Evolutionary conservation across 1,140 invertebrate species (phyloP).

Genomic region (Nasonia longicornis): DNA sequence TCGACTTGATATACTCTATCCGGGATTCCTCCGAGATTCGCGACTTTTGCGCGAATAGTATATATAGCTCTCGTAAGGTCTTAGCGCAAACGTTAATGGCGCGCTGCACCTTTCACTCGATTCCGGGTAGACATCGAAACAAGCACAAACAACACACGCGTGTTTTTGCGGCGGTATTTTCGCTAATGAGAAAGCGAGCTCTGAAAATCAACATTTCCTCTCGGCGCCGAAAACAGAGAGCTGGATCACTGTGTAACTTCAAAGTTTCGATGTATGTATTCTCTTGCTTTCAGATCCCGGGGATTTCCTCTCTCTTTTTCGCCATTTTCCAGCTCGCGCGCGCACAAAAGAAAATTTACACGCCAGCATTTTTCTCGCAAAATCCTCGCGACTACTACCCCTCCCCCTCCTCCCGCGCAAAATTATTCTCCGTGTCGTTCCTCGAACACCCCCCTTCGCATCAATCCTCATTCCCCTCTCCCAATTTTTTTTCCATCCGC

Average conservation of each 20-base stretch:
- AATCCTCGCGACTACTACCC: constrained; percentile 16
- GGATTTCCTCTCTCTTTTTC: neutral
- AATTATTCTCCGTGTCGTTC: constrained; percentile 53
- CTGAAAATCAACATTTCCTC: constrained; percentile 3
- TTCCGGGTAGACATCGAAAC: neutral
- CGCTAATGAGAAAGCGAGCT: neutral
- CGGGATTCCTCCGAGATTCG: too few relatives aligned
- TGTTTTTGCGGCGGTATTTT: neutral
- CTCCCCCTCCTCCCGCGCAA: neutral
- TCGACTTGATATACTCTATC: neutral
- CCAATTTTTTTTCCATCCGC: constrained; percentile 5
- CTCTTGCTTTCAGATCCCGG: neutral
- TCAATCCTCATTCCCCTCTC: constrained; percentile 10
- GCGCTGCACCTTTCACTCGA: neutral
- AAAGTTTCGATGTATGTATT: neutral
- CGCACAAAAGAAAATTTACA: constrained; percentile 34
- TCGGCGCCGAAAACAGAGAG: neutral
- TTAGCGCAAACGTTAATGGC: too few relatives aligned
- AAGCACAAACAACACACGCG: neutral
- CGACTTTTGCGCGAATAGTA: too few relatives aligned
- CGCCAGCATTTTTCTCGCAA: constrained; percentile 24
- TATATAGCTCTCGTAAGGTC: too few relatives aligned
- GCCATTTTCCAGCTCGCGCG: neutral
- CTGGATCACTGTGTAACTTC: neutral
- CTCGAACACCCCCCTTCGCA: constrained; percentile 49